Percentiles rank a stretch among this genome's conserved stretches.
Conservation (phyloP, 2,797 vertebrate species). For the Carcharodon carcharias region DNA sequence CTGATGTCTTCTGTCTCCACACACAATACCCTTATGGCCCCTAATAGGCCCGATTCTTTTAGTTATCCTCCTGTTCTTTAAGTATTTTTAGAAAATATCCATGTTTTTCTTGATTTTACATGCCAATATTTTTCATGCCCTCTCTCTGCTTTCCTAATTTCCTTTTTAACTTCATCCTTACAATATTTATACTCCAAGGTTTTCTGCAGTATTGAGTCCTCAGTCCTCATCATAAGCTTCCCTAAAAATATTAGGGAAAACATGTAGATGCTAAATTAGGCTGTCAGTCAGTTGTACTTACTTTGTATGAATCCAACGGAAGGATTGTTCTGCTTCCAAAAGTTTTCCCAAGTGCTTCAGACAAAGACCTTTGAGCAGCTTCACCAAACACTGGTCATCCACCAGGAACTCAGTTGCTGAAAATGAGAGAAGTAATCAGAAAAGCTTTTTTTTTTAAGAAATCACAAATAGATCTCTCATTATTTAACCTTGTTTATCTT, state of each 20-base stretch:
- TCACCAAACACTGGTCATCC: constrained; percentile 86
- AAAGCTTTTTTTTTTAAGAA: background rate
- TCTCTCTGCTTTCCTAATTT: too few species aligned
- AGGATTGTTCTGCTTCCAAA: constrained; percentile 85
- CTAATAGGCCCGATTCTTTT: background rate
- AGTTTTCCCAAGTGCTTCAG: constrained; percentile 83
- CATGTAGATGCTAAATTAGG: background rate
- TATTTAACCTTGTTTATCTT: background rate
- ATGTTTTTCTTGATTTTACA: too few species aligned
- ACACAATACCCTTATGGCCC: background rate
- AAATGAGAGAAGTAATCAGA: constrained; percentile 28
- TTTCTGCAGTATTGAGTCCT: background rate
- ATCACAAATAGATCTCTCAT: background rate
- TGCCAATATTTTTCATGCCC: too few species aligned
- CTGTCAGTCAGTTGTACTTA: constrained; percentile 48
- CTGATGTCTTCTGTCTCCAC: too few species aligned
- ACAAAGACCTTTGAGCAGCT: constrained; percentile 85
- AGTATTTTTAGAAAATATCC: background rate
- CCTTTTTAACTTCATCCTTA: background rate
- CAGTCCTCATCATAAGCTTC: background rate
- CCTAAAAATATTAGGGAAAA: background rate
- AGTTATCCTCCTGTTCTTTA: background rate
- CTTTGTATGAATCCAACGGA: constrained; percentile 71
- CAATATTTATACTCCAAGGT: background rate
- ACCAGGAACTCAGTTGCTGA: constrained; percentile 74